Conservation (phyloP, 2,113 vertebrate genomes). For the Oryzias javanicus region DNA sequence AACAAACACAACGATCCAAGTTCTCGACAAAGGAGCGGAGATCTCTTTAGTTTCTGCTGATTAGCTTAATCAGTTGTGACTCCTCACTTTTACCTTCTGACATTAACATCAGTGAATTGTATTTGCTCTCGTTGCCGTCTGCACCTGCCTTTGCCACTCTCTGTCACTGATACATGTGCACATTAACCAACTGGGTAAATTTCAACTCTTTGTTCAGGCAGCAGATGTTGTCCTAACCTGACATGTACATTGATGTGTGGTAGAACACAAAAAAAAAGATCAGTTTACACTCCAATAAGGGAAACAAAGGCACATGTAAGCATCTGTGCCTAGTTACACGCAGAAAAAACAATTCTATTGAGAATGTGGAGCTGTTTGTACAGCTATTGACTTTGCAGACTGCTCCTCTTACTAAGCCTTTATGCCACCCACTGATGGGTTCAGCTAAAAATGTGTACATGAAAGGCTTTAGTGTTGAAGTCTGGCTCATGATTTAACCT, state of each 20-base stretch:
- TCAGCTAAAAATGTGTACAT: too few species aligned
- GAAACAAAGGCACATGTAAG: constrained; percentile 15
- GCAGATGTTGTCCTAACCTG: constrained; percentile 56
- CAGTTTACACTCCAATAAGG: constrained; percentile 43
- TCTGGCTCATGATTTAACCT: too few species aligned
- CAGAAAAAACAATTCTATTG: background rate
- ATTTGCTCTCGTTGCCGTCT: constrained; percentile 28
- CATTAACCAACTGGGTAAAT: constrained; percentile 17
- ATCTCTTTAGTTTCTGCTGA: background rate
- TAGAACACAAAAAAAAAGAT: constrained; percentile 25
- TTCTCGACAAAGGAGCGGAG: constrained; percentile 6
- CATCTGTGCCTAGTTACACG: constrained; percentile 17
- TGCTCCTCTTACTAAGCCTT: background rate
- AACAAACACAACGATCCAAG: constrained; percentile 8
- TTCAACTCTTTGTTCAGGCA: constrained; percentile 41
- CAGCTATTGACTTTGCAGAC: background rate
- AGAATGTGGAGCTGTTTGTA: background rate
- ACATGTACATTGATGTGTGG: constrained; percentile 21
- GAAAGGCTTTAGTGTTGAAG: too few species aligned
- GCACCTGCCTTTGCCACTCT: constrained; percentile 43
- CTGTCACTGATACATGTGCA: constrained; percentile 24
- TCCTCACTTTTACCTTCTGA: constrained; percentile 2
- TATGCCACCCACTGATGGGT: too few species aligned
- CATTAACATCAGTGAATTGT: constrained; percentile 2
- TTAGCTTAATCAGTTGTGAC: background rate